These are phyloP conservation scores for Porites lutea DNA, from an alignment of 64 coral and sea anemone genomes.

Conservation along the genomic window DNA sequence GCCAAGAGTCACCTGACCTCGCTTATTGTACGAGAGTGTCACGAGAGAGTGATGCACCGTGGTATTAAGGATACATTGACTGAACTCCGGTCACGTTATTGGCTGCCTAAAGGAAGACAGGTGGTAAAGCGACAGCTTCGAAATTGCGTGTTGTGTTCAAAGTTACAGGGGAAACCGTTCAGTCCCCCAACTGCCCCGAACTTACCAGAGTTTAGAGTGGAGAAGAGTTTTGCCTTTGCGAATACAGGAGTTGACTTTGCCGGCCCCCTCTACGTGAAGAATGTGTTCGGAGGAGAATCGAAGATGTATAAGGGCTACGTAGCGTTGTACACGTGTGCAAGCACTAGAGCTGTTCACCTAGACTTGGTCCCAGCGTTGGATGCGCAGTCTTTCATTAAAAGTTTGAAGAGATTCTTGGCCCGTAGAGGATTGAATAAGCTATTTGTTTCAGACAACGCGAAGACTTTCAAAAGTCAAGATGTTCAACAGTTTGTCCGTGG, in stretches of 20 bases:
- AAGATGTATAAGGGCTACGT: too few relatives aligned
- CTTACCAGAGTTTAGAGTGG: constrained; percentile 23
- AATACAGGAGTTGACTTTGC: constrained; percentile 44
- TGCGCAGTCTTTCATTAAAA: too few relatives aligned
- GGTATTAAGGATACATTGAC: too few relatives aligned
- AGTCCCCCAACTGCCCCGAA: not conserved
- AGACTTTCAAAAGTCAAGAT: constrained; percentile 38
- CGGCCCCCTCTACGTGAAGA: too few relatives aligned
- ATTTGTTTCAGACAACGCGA: constrained; percentile 57
- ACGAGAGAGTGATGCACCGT: too few relatives aligned
- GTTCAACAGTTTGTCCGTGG: not conserved
- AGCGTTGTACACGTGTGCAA: too few relatives aligned
- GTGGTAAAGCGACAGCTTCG: not conserved
- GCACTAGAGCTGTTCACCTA: too few relatives aligned
- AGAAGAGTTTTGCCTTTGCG: constrained; percentile 27
- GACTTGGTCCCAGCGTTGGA: too few relatives aligned
- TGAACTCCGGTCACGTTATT: too few relatives aligned
- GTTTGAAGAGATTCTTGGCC: constrained; percentile 31
- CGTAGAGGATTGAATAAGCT: constrained; percentile 32
- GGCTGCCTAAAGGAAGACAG: constrained; percentile 51
- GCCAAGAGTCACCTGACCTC: too few relatives aligned
- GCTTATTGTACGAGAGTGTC: too few relatives aligned
- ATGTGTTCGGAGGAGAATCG: too few relatives aligned
- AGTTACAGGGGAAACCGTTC: not conserved
- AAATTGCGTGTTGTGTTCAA: constrained; percentile 4